Percentiles rank a stretch among this genome's conserved stretches.
These are phyloP conservation scores for Linepithema humile DNA, from an alignment of 1,140 invertebrate species.

Conservation along the genomic window DNA sequence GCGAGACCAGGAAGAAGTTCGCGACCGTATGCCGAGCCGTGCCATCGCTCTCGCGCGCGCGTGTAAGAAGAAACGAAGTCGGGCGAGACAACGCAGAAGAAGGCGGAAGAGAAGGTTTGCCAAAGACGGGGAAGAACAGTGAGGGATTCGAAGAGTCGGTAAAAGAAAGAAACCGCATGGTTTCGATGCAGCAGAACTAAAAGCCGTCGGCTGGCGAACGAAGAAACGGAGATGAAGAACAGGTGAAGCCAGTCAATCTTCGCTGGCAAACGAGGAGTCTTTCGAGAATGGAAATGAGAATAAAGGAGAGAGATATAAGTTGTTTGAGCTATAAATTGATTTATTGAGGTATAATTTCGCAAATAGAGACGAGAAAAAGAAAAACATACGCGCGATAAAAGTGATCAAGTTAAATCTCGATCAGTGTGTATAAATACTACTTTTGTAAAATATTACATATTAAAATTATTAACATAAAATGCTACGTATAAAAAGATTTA, in stretches of 20 bases:
- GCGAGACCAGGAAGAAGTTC: constrained; percentile 16
- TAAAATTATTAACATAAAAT: no score
- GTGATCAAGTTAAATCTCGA: no score
- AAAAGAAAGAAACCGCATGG: constrained; percentile 1
- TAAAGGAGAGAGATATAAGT: background rate
- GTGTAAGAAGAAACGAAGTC: constrained; percentile 38
- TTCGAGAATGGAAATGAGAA: background rate
- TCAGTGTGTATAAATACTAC: no score
- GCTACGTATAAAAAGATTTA: no score
- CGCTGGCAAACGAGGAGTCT: background rate
- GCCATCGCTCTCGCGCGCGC: background rate
- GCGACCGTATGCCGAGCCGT: constrained; percentile 14
- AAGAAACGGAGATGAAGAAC: constrained; percentile 12
- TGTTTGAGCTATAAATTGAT: background rate
- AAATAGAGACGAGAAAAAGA: no score
- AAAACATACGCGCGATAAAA: no score
- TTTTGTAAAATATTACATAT: no score
- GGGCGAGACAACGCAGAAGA: constrained; percentile 26
- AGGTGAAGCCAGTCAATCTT: background rate
- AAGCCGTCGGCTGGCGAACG: background rate
- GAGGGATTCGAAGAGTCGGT: constrained; percentile 17
- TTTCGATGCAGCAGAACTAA: constrained; percentile 20
- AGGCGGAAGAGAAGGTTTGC: constrained; percentile 48
- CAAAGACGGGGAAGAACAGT: constrained; percentile 3
- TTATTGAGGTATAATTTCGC: background rate